phyloP scores from a whole-genome alignment of 2,797 vertebrate genomes.

The Acanthurus leucopareius region DNA sequence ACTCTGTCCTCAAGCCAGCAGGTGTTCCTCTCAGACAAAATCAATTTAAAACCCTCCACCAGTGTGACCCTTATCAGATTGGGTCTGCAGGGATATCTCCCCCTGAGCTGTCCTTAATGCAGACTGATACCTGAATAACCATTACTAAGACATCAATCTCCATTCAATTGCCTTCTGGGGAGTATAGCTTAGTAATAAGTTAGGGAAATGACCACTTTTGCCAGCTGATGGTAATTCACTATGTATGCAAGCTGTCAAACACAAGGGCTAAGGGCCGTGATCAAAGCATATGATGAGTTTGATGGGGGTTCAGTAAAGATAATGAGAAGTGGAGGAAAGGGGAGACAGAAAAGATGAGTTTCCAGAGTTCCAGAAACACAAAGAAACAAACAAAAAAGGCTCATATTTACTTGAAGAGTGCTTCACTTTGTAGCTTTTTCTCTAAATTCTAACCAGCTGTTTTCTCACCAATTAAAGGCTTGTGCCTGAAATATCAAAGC shows the following conservation, averaged over 20 bases:
- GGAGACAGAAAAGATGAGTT: not conserved
- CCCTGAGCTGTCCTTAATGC: constrained; percentile 53
- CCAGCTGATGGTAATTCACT: constrained; percentile 63
- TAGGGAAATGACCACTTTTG: constrained; percentile 58
- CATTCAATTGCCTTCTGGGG: constrained; percentile 56
- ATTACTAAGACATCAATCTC: constrained; percentile 72
- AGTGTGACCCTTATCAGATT: constrained; percentile 50
- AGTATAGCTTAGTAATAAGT: constrained; percentile 57
- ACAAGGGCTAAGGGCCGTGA: constrained; percentile 41
- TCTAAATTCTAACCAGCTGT: not conserved
- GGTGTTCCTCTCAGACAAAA: constrained; percentile 36
- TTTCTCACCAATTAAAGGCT: constrained; percentile 9
- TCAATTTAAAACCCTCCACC: constrained; percentile 45
- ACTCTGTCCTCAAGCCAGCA: constrained; percentile 37
- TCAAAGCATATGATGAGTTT: constrained; percentile 59
- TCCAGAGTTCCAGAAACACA: not conserved
- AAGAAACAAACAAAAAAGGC: not conserved
- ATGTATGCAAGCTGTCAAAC: constrained; percentile 64
- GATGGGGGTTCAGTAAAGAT: constrained; percentile 46
- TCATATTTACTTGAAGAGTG: not conserved
- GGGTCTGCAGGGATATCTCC: constrained; percentile 39
- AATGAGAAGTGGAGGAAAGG: not conserved
- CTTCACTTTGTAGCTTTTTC: not conserved
- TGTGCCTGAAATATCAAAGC: constrained; percentile 1
- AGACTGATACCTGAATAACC: constrained; percentile 60